Evolutionary conservation across 1,140 invertebrate species (phyloP), one percentile per base, ranked within the genome.

Genomic region (Nebria ingens): DNA sequence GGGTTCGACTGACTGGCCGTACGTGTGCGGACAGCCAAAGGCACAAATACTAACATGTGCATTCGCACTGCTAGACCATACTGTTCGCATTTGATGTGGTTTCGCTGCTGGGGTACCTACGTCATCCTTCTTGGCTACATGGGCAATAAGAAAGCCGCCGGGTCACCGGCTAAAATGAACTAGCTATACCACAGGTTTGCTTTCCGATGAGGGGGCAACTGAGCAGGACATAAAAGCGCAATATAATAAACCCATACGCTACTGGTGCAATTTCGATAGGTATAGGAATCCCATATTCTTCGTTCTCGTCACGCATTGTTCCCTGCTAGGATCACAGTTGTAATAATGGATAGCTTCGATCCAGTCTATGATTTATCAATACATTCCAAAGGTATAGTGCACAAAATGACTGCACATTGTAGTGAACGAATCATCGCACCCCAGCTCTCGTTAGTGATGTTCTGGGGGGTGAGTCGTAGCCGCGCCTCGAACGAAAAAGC

Each of bases 351-450:
- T n/a, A 20, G 9, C n/a, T n/a, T n/a, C n/a, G 15, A 3, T 11
- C 20, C 15, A 54, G 20, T 54, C 45, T 51, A 40, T 58, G 57
- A 58, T 58, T 58, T 58, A 58, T 58, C 53, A 58, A 55, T 58
- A 51, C 21, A n/a, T 21, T 52, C 21, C n/a, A 12, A n/a, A n/a
- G n/a, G n/a, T n/a, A n/a, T n/a, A n/a, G n/a, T n/a, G n/a, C n/a
- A n/a, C n/a, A n/a, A n/a, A n/a, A n/a, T n/a, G n/a, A n/a, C n/a
- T n/a, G n/a, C n/a, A n/a, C n/a, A n/a, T n/a, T n/a, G n/a, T n/a
- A n/a, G n/a, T n/a, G n/a, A n/a, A n/a, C n/a, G n/a, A n/a, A n/a
- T n/a, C n/a, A n/a, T n/a, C n/a, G n/a, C n/a, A n/a, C n/a, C n/a
- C n/a, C n/a, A 21, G 25, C 45, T 13, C 13, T 49, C 45, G 45